Evolutionary conservation across 2,888 invertebrate genomes (phyloP), one percentile per base, ranked within the genome.

Genomic region (Plutella xylostella): DNA sequence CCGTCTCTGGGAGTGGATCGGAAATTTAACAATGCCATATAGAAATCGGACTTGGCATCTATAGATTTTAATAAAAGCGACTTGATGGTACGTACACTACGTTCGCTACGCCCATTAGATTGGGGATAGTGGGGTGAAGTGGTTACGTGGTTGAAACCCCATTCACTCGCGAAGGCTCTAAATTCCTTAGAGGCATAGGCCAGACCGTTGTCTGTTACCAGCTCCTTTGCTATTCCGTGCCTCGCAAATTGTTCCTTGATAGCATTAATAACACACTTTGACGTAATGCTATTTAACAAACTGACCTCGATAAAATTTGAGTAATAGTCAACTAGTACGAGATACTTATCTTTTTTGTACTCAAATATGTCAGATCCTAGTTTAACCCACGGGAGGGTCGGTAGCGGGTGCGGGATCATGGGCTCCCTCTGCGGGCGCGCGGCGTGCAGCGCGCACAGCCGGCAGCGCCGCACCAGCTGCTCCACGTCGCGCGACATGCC

Each of bases 351-450:
- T n/a, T n/a, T n/a, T n/a, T n/a, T n/a, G n/a, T n/a, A n/a, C n/a
- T n/a, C n/a, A 42, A 57, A 52, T n/a, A 54, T 48, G 43, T 56
- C 54, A 1, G 50, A 41, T 7, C 49, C 54, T 0, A 57, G 31
- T 25, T 51, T 51, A 6, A 21, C 6, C 55, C 54, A 53, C 0
- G 53, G 55, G 9, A 50, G 4, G 1, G 31, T n/a, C 0, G 51
- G 51, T 6, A 51, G 47, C 15, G 45, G 42, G 11, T 44, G 33
- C 1, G 44, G 47, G 1, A 48, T 15, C 11, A 49, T 31, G 3
- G 48, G 48, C 30, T 51, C 47, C 9, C 15, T 22, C 14, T 17
- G 38, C 17, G 40, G 17, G 34, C 43, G 42, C 11, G 40, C 39
- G 18, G 25, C 42, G 35, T 12, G 42, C 19, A 12, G 21, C 42